phyloP scores from a whole-genome alignment of 2,888 invertebrate genomes.

The Bombylius major region DNA sequence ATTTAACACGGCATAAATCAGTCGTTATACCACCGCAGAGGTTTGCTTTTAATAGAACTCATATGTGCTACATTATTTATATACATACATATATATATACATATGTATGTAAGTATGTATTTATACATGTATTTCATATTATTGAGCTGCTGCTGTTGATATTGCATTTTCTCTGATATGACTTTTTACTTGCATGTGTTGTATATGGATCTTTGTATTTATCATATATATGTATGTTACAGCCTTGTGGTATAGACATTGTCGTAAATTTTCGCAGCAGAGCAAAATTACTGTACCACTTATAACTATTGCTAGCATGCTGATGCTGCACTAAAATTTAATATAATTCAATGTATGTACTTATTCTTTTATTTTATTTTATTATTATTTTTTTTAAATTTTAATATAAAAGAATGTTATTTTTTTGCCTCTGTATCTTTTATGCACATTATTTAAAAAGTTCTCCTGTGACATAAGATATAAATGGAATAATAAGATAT shows the following conservation, averaged over 20 bases:
- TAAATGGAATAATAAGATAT: too few species aligned
- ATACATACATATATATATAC: neutral
- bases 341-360: constrained; percentile 5
- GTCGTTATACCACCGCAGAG: constrained; percentile 19
- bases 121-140: too few species aligned
- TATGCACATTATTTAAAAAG: too few species aligned
- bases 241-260: neutral
- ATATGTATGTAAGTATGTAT: neutral
- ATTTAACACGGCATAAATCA: constrained; percentile 28
- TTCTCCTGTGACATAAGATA: too few species aligned
- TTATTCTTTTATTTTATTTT: too few species aligned
- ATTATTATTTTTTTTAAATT: too few species aligned
- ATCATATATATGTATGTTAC: too few species aligned
- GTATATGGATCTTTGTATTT: too few species aligned
- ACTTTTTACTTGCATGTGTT: too few species aligned
- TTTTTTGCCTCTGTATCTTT: too few species aligned
- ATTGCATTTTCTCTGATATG: neutral
- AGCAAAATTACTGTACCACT: neutral
- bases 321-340: constrained; percentile 7
- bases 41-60: constrained; percentile 3
- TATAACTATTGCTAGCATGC: neutral
- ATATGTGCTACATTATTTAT: neutral
- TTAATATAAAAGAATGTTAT: too few species aligned
- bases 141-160: neutral
- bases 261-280: neutral